phyloP scores from a whole-genome alignment of 2,797 vertebrate species.

The Sphaeramia orbicularis region DNA sequence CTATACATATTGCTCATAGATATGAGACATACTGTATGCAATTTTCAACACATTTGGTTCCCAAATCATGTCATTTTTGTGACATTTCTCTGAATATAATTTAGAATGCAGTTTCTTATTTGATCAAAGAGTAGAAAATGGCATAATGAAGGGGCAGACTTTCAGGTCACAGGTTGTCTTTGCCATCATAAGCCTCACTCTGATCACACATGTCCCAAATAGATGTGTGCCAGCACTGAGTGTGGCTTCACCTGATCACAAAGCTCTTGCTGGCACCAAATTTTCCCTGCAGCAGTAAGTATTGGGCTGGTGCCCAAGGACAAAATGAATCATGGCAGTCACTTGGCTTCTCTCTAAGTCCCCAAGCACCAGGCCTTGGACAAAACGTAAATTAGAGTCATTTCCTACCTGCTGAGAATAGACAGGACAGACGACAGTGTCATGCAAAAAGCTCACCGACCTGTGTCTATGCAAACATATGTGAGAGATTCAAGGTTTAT shows the following conservation, averaged over 20 bases:
- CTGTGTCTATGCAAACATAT: neutral
- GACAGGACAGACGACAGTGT: constrained; percentile 5
- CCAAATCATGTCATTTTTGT: no score
- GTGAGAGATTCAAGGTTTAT: neutral
- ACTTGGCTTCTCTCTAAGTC: constrained; percentile 30
- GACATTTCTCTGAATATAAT: neutral
- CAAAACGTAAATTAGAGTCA: constrained; percentile 23
- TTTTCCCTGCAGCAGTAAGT: constrained; percentile 35
- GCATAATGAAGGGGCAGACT: constrained; percentile 5
- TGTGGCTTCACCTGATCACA: constrained; percentile 49
- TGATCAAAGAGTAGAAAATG: neutral
- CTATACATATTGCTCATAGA: no score
- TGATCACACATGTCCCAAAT: constrained; percentile 16
- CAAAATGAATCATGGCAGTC: constrained; percentile 35
- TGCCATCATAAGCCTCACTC: neutral
- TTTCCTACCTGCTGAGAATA: constrained; percentile 30
- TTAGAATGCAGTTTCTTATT: neutral
- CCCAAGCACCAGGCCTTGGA: constrained; percentile 38
- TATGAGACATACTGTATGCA: no score
- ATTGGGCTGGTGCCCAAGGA: constrained; percentile 46
- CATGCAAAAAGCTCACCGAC: constrained; percentile 4
- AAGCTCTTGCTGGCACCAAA: constrained; percentile 55
- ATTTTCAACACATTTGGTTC: no score
- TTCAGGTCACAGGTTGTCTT: neutral
- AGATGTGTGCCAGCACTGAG: constrained; percentile 17